Conservation (phyloP, 1,140 invertebrate species). For the Lethrus apterus region DNA sequence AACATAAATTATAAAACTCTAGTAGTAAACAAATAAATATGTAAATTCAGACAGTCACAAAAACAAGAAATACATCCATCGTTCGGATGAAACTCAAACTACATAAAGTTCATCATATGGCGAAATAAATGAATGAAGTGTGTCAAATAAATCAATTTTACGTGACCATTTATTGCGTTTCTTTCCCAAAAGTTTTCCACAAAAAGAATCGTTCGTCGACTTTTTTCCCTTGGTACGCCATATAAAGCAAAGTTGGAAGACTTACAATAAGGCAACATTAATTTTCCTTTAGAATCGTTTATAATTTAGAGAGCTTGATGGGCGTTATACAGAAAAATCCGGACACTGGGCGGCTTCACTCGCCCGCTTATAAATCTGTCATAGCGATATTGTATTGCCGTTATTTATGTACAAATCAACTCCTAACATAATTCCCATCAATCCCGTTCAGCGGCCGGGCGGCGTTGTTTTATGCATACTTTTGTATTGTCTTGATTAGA, state of each 20-base stretch:
- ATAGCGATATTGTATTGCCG: constrained; percentile 35
- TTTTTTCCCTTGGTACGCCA: background rate
- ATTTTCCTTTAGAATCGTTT: constrained; percentile 14
- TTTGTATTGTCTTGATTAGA: no score
- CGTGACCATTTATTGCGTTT: background rate
- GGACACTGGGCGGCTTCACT: constrained; percentile 32
- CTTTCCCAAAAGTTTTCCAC: background rate
- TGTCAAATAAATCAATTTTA: background rate
- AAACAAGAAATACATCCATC: no score
- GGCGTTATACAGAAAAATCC: constrained; percentile 37
- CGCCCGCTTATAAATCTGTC: constrained; percentile 36
- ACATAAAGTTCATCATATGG: no score
- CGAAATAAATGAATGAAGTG: no score
- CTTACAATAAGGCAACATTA: constrained; percentile 9
- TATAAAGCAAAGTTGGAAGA: constrained; percentile 8
- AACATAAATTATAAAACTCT: no score
- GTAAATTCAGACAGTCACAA: no score
- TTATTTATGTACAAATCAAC: constrained; percentile 40
- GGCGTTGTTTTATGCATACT: no score
- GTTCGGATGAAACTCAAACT: no score
- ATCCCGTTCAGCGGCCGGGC: constrained; percentile 21
- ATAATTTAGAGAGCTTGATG: constrained; percentile 22
- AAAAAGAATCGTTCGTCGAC: background rate
- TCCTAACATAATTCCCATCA: constrained; percentile 36
- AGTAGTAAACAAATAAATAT: no score